These are phyloP conservation scores for Thamnophis sirtalis DNA, from an alignment of 2,113 vertebrate genomes.

Conservation along the genomic window DNA sequence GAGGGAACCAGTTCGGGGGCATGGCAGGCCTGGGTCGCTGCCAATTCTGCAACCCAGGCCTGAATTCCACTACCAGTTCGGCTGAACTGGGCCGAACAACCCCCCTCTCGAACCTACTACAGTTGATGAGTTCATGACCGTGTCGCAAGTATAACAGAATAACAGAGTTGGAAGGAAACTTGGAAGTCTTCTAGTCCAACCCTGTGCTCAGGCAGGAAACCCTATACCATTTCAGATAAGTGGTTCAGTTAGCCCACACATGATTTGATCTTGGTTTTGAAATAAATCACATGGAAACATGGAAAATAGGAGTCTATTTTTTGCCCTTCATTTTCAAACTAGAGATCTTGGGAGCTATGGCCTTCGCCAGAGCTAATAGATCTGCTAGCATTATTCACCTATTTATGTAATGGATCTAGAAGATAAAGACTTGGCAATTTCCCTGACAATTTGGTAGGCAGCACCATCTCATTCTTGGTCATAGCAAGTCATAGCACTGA, in stretches of 20 bases:
- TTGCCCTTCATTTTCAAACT: background rate
- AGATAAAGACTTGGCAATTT: background rate
- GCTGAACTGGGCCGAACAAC: no score
- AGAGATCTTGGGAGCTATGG: background rate
- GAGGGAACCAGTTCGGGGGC: no score
- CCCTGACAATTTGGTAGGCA: background rate
- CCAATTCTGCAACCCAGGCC: no score
- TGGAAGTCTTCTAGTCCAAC: background rate
- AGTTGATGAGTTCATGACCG: background rate
- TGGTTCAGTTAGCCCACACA: background rate
- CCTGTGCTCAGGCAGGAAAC: no score
- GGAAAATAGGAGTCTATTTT: background rate
- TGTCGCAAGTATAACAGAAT: background rate
- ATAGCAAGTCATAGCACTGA: background rate
- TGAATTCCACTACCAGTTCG: no score
- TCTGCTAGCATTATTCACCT: background rate
- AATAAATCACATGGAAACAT: background rate
- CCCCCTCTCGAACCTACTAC: background rate
- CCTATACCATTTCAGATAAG: background rate
- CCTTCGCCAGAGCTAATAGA: background rate
- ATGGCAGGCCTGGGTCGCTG: no score
- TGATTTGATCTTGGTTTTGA: background rate
- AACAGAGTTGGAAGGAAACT: background rate
- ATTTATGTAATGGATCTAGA: background rate
- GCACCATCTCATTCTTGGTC: background rate